A percentile compares a stretch with the other conserved stretches of the same genome.
These are phyloP conservation scores for Phycodurus eques DNA, from an alignment of 2,113 vertebrate genomes.

Conservation along the genomic window DNA sequence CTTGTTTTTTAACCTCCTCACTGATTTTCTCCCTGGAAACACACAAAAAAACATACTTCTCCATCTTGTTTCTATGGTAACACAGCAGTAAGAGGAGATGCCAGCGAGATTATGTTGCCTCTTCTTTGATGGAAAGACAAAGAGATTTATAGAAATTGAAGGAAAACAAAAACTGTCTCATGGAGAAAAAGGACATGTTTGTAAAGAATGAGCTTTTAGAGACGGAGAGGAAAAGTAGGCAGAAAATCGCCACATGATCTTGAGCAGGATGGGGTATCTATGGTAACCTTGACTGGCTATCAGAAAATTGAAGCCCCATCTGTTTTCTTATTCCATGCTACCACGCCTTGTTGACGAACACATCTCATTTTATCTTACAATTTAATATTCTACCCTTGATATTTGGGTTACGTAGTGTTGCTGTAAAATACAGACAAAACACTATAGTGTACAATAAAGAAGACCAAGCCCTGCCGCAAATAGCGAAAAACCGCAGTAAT, in stretches of 20 bases:
- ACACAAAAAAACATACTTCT: conserved; percentile 51
- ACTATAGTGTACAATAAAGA: no score
- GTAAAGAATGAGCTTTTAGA: conserved; percentile 7
- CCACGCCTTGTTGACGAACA: conserved; percentile 30
- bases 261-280: conserved; percentile 82
- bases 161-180: conserved; percentile 10
- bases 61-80: conserved; percentile 76
- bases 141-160: conserved; percentile 24
- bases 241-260: conserved; percentile 74
- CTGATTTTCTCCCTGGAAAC: conserved; percentile 53
- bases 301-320: conserved; percentile 51
- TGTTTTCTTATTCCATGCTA: conserved; percentile 43
- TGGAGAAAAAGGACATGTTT: conserved; percentile 19
- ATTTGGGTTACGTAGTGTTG: no score
- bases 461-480: no score
- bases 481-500: not conserved
- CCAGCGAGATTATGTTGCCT: conserved; percentile 35
- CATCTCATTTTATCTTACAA: conserved; percentile 7
- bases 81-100: conserved; percentile 58
- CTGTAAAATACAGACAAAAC: no score
- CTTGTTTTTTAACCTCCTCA: conserved; percentile 19
- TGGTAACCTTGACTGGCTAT: conserved; percentile 74
- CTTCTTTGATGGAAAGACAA: conserved; percentile 47
- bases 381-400: conserved; percentile 7
- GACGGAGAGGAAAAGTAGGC: conserved; percentile 42